Percentiles rank a stretch among this genome's conserved stretches.
These are phyloP conservation scores for Noctilio leporinus DNA, from an alignment of 2,113 vertebrate species.

Conservation along the genomic window DNA sequence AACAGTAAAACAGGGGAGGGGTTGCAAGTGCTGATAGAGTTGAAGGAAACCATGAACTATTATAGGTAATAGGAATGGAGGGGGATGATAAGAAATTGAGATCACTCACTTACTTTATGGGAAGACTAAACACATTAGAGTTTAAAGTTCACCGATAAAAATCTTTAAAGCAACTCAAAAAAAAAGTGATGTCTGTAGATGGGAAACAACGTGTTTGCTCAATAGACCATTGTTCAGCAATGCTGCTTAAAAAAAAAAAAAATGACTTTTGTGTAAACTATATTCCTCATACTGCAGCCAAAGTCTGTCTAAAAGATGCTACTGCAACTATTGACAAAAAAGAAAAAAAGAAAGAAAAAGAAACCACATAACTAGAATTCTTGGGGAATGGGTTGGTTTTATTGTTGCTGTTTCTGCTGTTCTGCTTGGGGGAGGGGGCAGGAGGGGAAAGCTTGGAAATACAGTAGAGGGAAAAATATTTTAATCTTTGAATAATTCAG, in stretches of 20 bases:
- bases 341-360: no score
- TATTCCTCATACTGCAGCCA: constrained; percentile 32
- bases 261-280: constrained; percentile 50
- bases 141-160: constrained; percentile 6
- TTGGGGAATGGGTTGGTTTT: constrained; percentile 1
- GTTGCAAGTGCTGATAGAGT: not conserved
- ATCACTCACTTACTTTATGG: not conserved
- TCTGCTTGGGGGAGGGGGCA: no score
- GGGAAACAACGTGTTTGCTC: constrained; percentile 16
- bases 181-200: not conserved
- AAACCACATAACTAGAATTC: constrained; percentile 25
- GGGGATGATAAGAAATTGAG: not conserved
- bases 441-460: no score
- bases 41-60: constrained; percentile 42
- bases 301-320: constrained; percentile 23
- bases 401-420: constrained; percentile 14
- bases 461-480: no score
- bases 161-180: not conserved
- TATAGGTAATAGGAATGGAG: not conserved
- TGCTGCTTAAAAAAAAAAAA: constrained; percentile 51
- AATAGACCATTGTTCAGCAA: constrained; percentile 39
- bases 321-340: not conserved
- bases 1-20: constrained; percentile 40
- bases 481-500: not conserved
- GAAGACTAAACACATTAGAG: not conserved